Conservation (phyloP, 2,797 vertebrate genomes). For the Cetoscarus ocellatus region DNA sequence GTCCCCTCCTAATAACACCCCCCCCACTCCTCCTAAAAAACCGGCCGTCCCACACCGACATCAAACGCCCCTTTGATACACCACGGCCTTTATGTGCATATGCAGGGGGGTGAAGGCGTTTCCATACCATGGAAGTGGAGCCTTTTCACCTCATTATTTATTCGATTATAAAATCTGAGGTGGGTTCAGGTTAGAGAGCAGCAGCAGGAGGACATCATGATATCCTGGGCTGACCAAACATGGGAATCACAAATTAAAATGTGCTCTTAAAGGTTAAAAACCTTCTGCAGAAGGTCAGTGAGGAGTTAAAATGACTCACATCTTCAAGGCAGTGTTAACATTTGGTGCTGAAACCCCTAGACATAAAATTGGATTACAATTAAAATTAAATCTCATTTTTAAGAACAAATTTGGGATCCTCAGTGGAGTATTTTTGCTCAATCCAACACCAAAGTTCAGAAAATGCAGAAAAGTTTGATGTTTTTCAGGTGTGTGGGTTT, state of each 20-base stretch:
- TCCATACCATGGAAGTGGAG: conserved; percentile 36
- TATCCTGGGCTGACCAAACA: not conserved
- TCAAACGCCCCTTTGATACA: conserved; percentile 65
- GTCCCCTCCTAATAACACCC: conserved; percentile 2
- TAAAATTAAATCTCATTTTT: not conserved
- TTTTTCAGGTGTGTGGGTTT: not conserved
- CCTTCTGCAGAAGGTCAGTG: not conserved
- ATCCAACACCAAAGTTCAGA: not conserved
- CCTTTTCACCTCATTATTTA: conserved; percentile 1
- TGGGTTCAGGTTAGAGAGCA: conserved; percentile 19
- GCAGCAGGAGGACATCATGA: not conserved
- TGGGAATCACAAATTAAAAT: not conserved
- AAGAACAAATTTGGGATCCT: not conserved
- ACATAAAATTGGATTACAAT: not conserved
- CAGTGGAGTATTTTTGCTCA: not conserved
- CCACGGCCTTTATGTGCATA: conserved; percentile 35
- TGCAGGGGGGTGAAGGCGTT: conserved; percentile 19
- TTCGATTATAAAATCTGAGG: conserved; percentile 21
- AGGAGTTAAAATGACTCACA: not conserved
- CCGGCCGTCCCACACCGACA: conserved; percentile 37
- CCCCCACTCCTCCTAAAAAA: not conserved
- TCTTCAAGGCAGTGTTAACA: not conserved
- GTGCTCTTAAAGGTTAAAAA: not conserved
- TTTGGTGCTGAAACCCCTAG: not conserved
- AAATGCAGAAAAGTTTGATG: not conserved